These are phyloP conservation scores for Entomobrya multifasciata DNA, from an alignment of 2,888 invertebrate genomes.

Conservation along the genomic window DNA sequence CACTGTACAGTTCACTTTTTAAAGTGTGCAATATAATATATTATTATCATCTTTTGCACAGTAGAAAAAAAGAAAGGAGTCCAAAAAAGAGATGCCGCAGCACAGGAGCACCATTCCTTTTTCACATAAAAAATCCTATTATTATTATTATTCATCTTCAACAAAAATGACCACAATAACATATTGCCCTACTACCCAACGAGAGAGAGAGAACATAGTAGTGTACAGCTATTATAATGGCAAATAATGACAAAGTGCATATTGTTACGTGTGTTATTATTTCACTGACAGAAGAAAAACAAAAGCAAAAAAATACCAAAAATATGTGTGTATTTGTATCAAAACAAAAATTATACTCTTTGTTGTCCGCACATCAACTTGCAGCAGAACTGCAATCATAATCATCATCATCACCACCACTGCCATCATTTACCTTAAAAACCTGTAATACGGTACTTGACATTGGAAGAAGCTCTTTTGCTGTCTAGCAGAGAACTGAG, in stretches of 20 bases:
- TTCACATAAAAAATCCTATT: slow-evolving; percentile 22
- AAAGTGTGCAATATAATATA: neutral
- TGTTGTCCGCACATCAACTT: neutral
- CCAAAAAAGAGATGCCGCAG: slow-evolving; percentile 49
- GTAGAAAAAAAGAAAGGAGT: slow-evolving; percentile 45
- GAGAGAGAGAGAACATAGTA: too few species aligned
- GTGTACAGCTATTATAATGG: slow-evolving; percentile 8
- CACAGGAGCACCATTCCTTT: slow-evolving; percentile 26
- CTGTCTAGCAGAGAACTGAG: too few species aligned
- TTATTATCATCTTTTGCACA: too few species aligned
- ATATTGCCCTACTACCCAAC: slow-evolving; percentile 64
- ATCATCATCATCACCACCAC: neutral
- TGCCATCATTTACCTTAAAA: slow-evolving; percentile 45
- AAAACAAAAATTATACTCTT: neutral
- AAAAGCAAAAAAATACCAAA: slow-evolving; percentile 1
- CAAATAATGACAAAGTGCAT: slow-evolving; percentile 22
- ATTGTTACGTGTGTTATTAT: neutral
- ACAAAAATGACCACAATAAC: slow-evolving; percentile 59
- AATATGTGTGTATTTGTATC: too few species aligned
- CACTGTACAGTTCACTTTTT: neutral
- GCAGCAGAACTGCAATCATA: slow-evolving; percentile 41
- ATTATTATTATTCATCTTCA: slow-evolving; percentile 3
- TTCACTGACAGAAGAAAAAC: too few species aligned
- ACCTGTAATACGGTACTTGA: slow-evolving; percentile 72
- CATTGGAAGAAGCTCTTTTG: slow-evolving; percentile 48